Conservation (phyloP, 2,888 invertebrate genomes). For the Microplitis deprimator region DNA sequence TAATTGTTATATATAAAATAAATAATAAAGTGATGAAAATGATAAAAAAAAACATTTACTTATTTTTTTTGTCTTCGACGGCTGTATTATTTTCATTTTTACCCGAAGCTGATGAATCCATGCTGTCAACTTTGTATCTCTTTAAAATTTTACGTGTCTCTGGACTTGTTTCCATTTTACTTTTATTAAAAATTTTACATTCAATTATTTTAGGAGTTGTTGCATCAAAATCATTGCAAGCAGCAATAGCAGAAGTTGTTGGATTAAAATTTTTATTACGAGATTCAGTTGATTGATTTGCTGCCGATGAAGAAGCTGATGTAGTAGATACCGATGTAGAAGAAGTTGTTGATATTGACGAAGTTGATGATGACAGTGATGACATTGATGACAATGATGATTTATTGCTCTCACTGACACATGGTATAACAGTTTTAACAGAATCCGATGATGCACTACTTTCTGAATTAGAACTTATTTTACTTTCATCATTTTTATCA, state of each 20-base stretch:
- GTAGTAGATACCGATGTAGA: not conserved
- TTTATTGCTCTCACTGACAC: not conserved
- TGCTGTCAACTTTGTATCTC: constrained; percentile 56
- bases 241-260: not conserved
- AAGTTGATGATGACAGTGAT: not conserved
- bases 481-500: constrained; percentile 27
- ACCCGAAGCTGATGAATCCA: constrained; percentile 21
- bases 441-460: constrained; percentile 26
- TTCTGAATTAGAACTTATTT: constrained; percentile 12
- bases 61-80: constrained; percentile 53
- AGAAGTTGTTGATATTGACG: not conserved
- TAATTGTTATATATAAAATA: not conserved
- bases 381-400: not conserved
- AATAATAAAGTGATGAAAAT: not conserved
- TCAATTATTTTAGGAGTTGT: constrained; percentile 19
- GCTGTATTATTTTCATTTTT: constrained; percentile 43
- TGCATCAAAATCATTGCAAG: constrained; percentile 21
- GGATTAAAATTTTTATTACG: not conserved
- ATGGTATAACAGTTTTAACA: constrained; percentile 10
- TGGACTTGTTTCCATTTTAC: constrained; percentile 51
- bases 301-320: not conserved
- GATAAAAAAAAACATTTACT: constrained; percentile 40
- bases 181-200: constrained; percentile 48
- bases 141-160: constrained; percentile 58
- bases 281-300: not conserved